Evolutionary conservation across 2,113 vertebrate species (phyloP), one percentile per base, ranked within the genome.

Genomic region (Dromaius novaehollandiae): DNA sequence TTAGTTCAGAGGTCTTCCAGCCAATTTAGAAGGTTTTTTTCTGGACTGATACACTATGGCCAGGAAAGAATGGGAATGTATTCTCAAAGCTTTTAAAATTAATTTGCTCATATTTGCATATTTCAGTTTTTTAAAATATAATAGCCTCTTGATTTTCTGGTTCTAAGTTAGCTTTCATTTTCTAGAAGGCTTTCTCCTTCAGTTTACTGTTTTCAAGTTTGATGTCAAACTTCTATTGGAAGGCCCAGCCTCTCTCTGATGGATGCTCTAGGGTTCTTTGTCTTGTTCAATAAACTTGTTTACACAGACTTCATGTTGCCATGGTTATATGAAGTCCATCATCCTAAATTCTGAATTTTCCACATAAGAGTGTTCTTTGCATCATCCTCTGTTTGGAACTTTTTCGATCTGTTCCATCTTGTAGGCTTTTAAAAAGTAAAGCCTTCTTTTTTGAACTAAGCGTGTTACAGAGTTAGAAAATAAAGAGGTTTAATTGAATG

Each of bases 251-350:
- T 80, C 66, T 83, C 79, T 93, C 71, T 95, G 82, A 83, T 64
- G 95, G 80, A 74, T 92, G 76, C 60, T 96, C 65, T 91, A 74
- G 34, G 15, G 25, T 87, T 93, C 60, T 74, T 93, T 88, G 48
- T 75, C 66, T 97, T 74, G 60, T 65, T 84, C 84, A 85, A 98
- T 88, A 64, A 56, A 93, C 95, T 93, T 97, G 87, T 97, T 96
- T 97, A 93, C 86, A 69, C 40, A 65, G 86, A 93, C 89, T 90
- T 95, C 90, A 36, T 5, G 85, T 97, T 97, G 50, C 96, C 80
- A 89, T 97, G 94, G 90, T 96, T 97, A 85, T 93, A 70, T 26
- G 32, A 36, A 25, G 84, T 90, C 70, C 40, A 55, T 95, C 84
- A 46, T 63, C 86, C 56, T 76, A 89, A 93, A 93, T 96, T 78